Base-by-base conservation (phyloP, 92 coral and sea anemone genomes). In the Blastomussa wellsi region DNA sequence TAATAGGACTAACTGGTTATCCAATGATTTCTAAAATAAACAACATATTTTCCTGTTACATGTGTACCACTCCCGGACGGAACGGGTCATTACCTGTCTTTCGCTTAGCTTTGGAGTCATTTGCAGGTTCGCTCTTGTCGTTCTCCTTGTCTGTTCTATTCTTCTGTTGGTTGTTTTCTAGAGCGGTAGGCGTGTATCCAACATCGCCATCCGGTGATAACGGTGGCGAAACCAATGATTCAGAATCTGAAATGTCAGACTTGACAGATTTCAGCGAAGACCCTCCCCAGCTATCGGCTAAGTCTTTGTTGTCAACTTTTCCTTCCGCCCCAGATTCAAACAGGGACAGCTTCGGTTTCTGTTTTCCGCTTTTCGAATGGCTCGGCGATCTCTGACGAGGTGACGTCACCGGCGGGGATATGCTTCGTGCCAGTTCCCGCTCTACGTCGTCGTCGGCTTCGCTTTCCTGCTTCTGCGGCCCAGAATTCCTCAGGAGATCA, bases 371-470 rank as follows among this genome's bases (percentile, higher is more conserved):
- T 62, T 94, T 92, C 74, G 81, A 86, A 49, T 91, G 78, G 79
- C 86, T 90, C 22, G 87, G 83, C 17, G 91, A 83, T 79, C 85
- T 90, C 79, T 84, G 93, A 70, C 94, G 92, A 53, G 95, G 99
- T 81, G 94, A 92, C 74, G 88, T 84, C 39, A 89, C 79, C 7
- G 93, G 93, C 37, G 95, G 95, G n/a, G 96, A 91, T 14, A 93
- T 93, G 73, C 93, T 93, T 68, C 95, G 90, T 71, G 91, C 96
- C 44, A 93, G 87, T 59, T 92, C 90, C 75, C 93, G 75, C 79
- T 95, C 98, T 37, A 95, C 88, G 74, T 93, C 95, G 22, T 93
- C 95, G 78, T 91, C 93, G 66, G 91, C 97, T 79, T 95, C 98
- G 62, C 90, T 93, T 35, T 86, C 90, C 33, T 75, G 79, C 31